Conservation (phyloP, 30 jellyfish, hydroid and myxozoan genomes). For the Rhopilema esculentum region DNA sequence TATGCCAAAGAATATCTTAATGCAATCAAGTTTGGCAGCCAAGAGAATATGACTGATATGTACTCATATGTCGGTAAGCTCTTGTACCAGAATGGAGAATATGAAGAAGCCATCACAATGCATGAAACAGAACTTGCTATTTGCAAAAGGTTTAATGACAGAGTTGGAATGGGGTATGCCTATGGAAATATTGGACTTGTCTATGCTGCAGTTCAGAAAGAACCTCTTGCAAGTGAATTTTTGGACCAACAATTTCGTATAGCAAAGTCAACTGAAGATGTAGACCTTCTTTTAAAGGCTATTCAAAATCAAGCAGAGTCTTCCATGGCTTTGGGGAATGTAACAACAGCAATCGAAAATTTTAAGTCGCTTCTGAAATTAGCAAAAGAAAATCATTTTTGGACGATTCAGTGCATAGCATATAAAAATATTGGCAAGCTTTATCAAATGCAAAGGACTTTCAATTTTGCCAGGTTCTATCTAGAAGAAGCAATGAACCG, state of each 20-base stretch:
- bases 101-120: constrained; percentile 35
- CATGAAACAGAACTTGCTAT: constrained; percentile 60
- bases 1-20: constrained; percentile 62
- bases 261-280: constrained; percentile 33
- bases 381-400: constrained; percentile 50
- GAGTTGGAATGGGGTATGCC: constrained; percentile 53
- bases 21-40: constrained; percentile 32
- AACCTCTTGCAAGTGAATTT: constrained; percentile 14
- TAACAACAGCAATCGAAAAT: constrained; percentile 33
- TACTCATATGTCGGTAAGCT: constrained; percentile 42
- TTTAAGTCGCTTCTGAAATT: constrained; percentile 24
- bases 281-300: constrained; percentile 31
- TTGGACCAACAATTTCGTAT: constrained; percentile 38
- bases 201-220: constrained; percentile 50
- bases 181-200: constrained; percentile 72
- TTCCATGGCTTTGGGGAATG: constrained; percentile 5
- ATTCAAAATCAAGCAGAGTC: constrained; percentile 36
- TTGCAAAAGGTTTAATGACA: constrained; percentile 55
- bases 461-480: constrained; percentile 59
- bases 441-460: constrained; percentile 50
- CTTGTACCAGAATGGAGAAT: neutral
- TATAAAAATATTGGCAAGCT: constrained; percentile 56
- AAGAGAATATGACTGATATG: constrained; percentile 39
- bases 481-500: constrained; percentile 74
- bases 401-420: constrained; percentile 47